Evolutionary conservation across 1,140 invertebrate genomes (phyloP).

Genomic region (Bathynomus jamesi): DNA sequence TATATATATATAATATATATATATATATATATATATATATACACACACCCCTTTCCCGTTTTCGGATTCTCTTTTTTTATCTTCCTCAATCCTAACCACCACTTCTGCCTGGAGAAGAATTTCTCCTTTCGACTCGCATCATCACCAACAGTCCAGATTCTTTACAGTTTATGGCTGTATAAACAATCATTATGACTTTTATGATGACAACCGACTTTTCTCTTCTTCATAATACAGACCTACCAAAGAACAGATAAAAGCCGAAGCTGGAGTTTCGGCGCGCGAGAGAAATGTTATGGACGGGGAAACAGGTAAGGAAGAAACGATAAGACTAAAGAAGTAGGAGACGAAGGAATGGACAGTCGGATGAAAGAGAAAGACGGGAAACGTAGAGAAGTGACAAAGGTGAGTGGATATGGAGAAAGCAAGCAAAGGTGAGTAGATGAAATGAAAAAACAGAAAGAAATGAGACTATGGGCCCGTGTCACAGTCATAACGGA

Average conservation of each 20-base stretch:
- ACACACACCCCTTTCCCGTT: not conserved
- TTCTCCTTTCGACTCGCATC: not conserved
- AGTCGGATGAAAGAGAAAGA: not conserved
- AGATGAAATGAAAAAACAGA: not conserved
- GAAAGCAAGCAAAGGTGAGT: not conserved
- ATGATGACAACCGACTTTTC: constrained; percentile 28
- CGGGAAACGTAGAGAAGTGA: constrained; percentile 9
- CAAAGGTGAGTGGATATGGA: not conserved
- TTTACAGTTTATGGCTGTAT: constrained; percentile 25
- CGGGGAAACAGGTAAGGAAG: not conserved
- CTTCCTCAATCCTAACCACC: not conserved
- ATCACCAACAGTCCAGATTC: constrained; percentile 18
- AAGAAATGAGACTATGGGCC: no score
- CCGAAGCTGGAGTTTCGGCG: not conserved
- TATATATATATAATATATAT: not conserved
- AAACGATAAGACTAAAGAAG: not conserved
- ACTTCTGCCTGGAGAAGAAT: not conserved
- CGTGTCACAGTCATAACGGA: no score
- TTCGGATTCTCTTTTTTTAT: constrained; percentile 3
- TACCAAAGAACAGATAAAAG: constrained; percentile 12
- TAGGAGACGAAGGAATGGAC: not conserved
- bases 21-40: not conserved
- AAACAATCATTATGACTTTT: constrained; percentile 32
- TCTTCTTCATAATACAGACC: constrained; percentile 26
- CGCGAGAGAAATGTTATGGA: not conserved